These are phyloP conservation scores for Cariama cristata DNA, from an alignment of 2,113 vertebrate genomes.

Conservation along the genomic window DNA sequence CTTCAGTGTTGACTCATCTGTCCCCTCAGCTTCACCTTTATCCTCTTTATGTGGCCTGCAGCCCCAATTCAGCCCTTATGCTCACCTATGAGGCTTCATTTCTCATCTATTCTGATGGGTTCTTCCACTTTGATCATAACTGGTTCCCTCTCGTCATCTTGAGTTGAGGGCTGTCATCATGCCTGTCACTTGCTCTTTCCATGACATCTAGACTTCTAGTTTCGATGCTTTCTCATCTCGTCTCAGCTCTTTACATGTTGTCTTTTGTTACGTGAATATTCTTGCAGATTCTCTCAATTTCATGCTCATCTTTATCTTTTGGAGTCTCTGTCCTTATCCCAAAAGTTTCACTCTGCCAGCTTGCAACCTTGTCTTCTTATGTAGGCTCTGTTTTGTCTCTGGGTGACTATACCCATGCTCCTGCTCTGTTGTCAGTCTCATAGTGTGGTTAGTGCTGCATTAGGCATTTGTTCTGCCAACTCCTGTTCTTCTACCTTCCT, in stretches of 20 bases:
- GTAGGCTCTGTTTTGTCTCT: neutral
- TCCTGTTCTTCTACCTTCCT: neutral
- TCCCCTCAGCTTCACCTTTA: neutral
- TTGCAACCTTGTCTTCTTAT: neutral
- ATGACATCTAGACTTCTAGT: neutral
- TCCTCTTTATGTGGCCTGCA: neutral
- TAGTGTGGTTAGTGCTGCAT: neutral
- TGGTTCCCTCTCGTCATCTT: neutral
- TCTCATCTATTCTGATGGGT: neutral
- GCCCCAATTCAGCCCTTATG: neutral
- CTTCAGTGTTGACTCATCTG: neutral
- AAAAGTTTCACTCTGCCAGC: neutral
- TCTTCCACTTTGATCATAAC: neutral
- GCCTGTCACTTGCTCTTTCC: neutral
- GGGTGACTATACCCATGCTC: neutral
- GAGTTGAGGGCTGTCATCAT: neutral
- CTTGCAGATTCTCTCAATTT: neutral
- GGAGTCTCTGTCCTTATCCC: neutral
- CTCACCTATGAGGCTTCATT: neutral
- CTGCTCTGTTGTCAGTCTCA: neutral
- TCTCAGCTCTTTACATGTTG: neutral
- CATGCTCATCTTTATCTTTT: neutral
- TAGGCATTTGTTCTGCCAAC: neutral
- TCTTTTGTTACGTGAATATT: neutral
- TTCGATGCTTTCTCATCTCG: neutral